These are phyloP conservation scores for Prosapia bicincta DNA, from an alignment of 2,888 invertebrate species.

Conservation along the genomic window DNA sequence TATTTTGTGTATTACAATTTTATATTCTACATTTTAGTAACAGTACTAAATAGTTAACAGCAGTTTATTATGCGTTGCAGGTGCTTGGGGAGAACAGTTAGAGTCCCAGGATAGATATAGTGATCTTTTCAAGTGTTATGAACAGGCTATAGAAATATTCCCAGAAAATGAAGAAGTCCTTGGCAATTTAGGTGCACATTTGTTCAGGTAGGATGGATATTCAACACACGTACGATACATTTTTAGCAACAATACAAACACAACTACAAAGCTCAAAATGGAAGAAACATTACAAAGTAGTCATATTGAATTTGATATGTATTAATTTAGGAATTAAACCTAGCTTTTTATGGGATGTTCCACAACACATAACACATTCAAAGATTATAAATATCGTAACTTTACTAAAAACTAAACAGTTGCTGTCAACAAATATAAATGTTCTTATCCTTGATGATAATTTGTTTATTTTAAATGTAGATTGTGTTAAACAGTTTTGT, in stretches of 20 bases:
- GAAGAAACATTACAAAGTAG: constrained; percentile 14
- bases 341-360: constrained; percentile 32
- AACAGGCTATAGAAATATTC: constrained; percentile 49
- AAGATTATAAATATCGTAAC: constrained; percentile 32
- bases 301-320: constrained; percentile 29
- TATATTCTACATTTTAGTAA: too few relatives aligned
- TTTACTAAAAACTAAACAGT: constrained; percentile 33
- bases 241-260: constrained; percentile 6
- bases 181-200: constrained; percentile 51
- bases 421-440: constrained; percentile 32
- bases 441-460: constrained; percentile 37
- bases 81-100: constrained; percentile 41
- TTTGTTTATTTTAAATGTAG: constrained; percentile 36
- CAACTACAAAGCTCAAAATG: constrained; percentile 5
- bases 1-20: too few relatives aligned
- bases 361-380: constrained; percentile 30
- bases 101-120: constrained; percentile 43
- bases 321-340: constrained; percentile 40
- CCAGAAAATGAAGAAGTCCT: constrained; percentile 50
- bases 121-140: constrained; percentile 47
- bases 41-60: too few relatives aligned
- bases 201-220: constrained; percentile 49
- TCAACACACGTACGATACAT: constrained; percentile 4
- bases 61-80: constrained; percentile 33
- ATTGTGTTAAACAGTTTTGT: not conserved